phyloP scores from a whole-genome alignment of 2,888 invertebrate genomes.

The Dinocampus coccinellae region DNA sequence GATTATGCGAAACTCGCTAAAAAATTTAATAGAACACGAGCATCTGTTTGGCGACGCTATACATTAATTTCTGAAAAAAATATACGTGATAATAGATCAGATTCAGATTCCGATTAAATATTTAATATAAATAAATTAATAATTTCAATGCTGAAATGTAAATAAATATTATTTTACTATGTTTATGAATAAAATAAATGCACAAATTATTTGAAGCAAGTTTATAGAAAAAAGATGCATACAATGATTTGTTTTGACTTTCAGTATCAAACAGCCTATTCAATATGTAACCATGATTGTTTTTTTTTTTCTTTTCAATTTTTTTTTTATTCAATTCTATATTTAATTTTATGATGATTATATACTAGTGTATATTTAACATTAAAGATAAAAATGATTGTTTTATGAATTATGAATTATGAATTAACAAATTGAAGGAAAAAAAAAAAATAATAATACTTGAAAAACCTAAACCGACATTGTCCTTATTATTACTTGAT shows the following conservation, averaged over 20 bases:
- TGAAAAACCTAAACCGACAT: background rate
- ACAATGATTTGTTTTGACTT: slow-evolving; percentile 41
- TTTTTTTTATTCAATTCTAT: background rate
- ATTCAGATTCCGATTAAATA: background rate
- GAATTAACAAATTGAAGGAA: background rate
- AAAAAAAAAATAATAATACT: background rate
- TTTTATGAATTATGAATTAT: slow-evolving; percentile 18
- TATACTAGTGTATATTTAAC: background rate
- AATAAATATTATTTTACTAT: background rate
- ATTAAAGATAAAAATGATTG: too few species aligned
- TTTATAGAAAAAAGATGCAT: slow-evolving; percentile 49
- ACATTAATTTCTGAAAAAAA: slow-evolving; percentile 47
- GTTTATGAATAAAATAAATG: slow-evolving; percentile 5
- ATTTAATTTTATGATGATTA: background rate
- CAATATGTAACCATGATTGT: slow-evolving; percentile 27
- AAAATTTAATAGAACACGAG: slow-evolving; percentile 59
- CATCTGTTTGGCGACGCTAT: slow-evolving; percentile 63
- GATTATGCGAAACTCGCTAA: slow-evolving; percentile 57
- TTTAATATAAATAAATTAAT: too few species aligned
- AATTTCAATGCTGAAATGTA: background rate
- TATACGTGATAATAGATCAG: background rate
- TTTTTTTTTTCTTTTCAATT: background rate
- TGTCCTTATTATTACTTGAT: background rate
- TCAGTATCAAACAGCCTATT: slow-evolving; percentile 46
- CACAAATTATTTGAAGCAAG: slow-evolving; percentile 43